Evolutionary conservation across 2,888 invertebrate genomes (phyloP).

Genomic region (Unio delphinus): DNA sequence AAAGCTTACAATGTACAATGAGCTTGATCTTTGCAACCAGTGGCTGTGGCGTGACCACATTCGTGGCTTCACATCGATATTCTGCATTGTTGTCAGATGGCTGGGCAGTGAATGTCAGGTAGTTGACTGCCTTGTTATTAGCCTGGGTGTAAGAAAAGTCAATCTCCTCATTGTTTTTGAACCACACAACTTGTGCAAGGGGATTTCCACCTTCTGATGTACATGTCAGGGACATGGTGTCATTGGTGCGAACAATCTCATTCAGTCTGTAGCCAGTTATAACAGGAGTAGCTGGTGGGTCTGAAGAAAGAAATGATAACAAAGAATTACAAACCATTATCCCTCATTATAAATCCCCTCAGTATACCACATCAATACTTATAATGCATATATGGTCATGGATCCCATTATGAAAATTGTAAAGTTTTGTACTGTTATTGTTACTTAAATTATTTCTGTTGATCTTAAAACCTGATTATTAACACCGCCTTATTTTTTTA

Average conservation of each 20-base stretch:
- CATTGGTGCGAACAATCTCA: conserved; percentile 88
- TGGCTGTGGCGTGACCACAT: conserved; percentile 89
- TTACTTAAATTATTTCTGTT: too few species aligned
- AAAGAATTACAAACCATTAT: too few species aligned
- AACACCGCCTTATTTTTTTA: too few species aligned
- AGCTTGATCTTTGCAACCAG: conserved; percentile 88
- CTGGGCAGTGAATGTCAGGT: conserved; percentile 89
- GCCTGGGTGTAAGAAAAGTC: conserved; percentile 86
- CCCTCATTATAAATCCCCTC: too few species aligned
- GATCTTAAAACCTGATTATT: too few species aligned
- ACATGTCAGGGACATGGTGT: conserved; percentile 91
- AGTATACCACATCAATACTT: too few species aligned
- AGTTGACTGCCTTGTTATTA: conserved; percentile 73
- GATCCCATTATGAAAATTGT: too few species aligned
- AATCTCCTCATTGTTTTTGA: conserved; percentile 90
- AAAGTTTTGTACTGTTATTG: too few species aligned
- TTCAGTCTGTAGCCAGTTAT: conserved; percentile 94
- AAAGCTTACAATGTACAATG: conserved; percentile 88
- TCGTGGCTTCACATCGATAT: conserved; percentile 94
- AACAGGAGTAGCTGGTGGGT: conserved; percentile 92
- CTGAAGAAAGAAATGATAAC: conserved; percentile 73
- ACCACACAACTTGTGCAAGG: conserved; percentile 83
- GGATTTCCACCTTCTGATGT: conserved; percentile 96
- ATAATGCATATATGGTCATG: too few species aligned
- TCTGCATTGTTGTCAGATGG: conserved; percentile 93